Evolutionary conservation across 2,113 vertebrate species (phyloP), one percentile per base, ranked within the genome.

Genomic region (Parus major): DNA sequence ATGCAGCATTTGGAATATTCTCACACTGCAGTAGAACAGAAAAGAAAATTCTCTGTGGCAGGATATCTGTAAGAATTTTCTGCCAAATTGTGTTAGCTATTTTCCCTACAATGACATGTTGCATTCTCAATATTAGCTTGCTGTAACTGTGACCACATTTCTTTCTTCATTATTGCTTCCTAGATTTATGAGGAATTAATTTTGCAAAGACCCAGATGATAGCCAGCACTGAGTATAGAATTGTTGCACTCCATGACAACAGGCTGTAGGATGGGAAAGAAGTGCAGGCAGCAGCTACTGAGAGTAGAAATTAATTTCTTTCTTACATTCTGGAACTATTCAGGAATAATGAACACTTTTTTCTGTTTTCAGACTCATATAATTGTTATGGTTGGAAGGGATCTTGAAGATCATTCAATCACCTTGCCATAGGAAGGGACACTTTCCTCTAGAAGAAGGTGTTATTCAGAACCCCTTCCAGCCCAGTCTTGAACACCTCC

Each of bases 181-280:
- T n/a, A 42, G 42, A 15, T 86, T 84, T 63, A 39, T 70, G 53
- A 78, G 17, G 8, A 35, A 10, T n/a, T 84, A 86, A 68, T 71
- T 68, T n/a, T 81, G 7, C 33, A n/a, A 77, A 66, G 57, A 77
- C 7, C 2, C 7, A 22, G 15, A 24, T 2, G 2, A 31, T n/a
- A 13, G 8, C 35, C 20, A 35, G 7, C 8, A 44, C 8, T 0
- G 0, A 46, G 17, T 44, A 20, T 5, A 29, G 50, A 69, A 35
- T 2, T 35, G 27, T 29, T 55, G 22, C 7, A 19, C 8, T 69
- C 56, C 3, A 1, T 36, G 63, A 60, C 49, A 69, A 11, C 15
- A 52, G 4, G 3, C 0, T 41, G 5, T 47, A 39, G 27, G 1
- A 12, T 31, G 9, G 18, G 33, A 15, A 68, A 75, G 24, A 64